Base-by-base conservation (phyloP, 2,888 invertebrate species). In the Andrena hattorfiana region DNA sequence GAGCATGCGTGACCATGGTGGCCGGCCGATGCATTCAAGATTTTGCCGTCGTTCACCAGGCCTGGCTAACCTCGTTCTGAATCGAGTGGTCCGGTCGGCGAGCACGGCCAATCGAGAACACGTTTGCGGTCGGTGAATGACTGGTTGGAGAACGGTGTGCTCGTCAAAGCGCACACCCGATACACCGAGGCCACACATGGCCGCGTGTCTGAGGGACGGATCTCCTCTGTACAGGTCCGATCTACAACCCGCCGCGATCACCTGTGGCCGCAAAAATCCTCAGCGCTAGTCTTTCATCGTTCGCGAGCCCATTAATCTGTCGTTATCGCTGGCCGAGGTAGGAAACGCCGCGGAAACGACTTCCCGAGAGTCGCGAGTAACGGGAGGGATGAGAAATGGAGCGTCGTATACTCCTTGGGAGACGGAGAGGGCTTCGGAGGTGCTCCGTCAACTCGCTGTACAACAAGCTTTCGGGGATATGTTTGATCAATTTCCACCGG, bases 121-220 rank as follows among this genome's bases (percentile, higher is more conserved):
- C 56, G 85, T 82, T 87, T 82, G 88, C 83, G 85, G 77, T 85
- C 85, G 87, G 80, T 87, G 87, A 87, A 87, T 84, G 87, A 88
- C 87, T 86, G 77, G 81, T 77, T 83, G 74, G 84, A 26, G 56
- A 77, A 78, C 83, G 84, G 82, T 83, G 84, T 75, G 84, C 79
- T 85, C 79, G 83, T 88, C 87, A 84, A 89, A 85, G 83, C 88
- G 81, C 68, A 78, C 84, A 84, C 80, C 84, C 83, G 81, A 82
- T 74, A 81, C 60, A 67, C 74, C n/a, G 51, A 66, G 72, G 68
- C 26, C 30, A 54, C 82, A 77, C 82, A 71, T 56, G 64, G 62
- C 63, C 64, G 78, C 56, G 30, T 67, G 68, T 68, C 59, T 51
- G 51, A 69, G 64, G 72, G 66, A 51, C 42, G 60, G 60, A 28